phyloP scores from a whole-genome alignment of 2,797 vertebrate species.

The Gadopsis marmoratus region DNA sequence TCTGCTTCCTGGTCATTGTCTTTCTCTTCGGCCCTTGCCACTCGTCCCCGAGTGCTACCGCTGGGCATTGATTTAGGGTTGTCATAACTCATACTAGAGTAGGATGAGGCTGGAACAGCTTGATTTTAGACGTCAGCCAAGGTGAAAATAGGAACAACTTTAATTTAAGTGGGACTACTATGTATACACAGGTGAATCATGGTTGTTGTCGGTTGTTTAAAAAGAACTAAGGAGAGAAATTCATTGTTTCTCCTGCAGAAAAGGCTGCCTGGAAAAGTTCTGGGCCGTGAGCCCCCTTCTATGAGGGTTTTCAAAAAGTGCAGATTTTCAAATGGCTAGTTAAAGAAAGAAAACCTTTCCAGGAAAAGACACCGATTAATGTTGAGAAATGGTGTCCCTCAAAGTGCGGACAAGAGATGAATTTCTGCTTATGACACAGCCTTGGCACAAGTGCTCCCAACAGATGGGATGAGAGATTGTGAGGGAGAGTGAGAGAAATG shows the following conservation, averaged over 20 bases:
- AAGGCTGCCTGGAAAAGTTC: background rate
- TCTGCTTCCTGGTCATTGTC: constrained; percentile 64
- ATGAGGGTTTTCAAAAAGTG: background rate
- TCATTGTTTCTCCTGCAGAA: constrained; percentile 34
- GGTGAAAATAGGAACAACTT: constrained; percentile 8
- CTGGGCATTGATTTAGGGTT: constrained; percentile 80
- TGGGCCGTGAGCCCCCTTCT: constrained; percentile 26
- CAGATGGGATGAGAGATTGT: constrained; percentile 72
- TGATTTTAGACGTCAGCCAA: constrained; percentile 40
- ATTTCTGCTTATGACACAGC: constrained; percentile 62
- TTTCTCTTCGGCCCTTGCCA: constrained; percentile 72
- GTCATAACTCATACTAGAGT: constrained; percentile 87
- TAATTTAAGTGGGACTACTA: constrained; percentile 82
- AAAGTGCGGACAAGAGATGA: constrained; percentile 37
- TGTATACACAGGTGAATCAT: constrained; percentile 73
- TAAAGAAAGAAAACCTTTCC: constrained; percentile 11
- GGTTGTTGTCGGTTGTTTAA: constrained; percentile 18
- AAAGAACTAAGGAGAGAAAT: constrained; percentile 64
- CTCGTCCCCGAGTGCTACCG: constrained; percentile 76
- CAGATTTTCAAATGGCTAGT: background rate
- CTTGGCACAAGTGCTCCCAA: constrained; percentile 53
- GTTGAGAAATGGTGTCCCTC: constrained; percentile 42
- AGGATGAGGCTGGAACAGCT: constrained; percentile 66
- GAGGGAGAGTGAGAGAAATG: constrained; percentile 62
- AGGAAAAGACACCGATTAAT: constrained; percentile 10